Conservation (phyloP, 2,113 vertebrate genomes). For the Lanius ludovicianus region DNA sequence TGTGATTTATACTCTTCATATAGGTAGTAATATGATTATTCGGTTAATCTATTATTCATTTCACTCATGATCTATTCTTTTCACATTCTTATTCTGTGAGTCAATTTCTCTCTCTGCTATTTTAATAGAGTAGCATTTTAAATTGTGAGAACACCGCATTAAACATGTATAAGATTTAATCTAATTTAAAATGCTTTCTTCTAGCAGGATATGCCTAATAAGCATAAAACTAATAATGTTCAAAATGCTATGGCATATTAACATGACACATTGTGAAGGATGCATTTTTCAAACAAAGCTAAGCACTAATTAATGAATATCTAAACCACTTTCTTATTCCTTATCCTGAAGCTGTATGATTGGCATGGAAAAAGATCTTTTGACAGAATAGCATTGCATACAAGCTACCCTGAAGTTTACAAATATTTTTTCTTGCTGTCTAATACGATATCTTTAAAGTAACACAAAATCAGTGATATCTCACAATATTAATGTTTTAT, state of each 20-base stretch:
- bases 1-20: conserved; percentile 73
- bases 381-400: not conserved
- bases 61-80: conserved; percentile 70
- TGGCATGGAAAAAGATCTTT: not conserved
- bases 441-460: not conserved
- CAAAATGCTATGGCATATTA: conserved; percentile 33
- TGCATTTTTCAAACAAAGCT: conserved; percentile 1
- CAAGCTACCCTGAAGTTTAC: not conserved
- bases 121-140: conserved; percentile 78
- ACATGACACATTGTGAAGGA: not conserved
- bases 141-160: conserved; percentile 72
- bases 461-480: not conserved
- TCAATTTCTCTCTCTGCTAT: conserved; percentile 60
- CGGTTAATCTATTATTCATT: conserved; percentile 81
- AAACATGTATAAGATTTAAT: conserved; percentile 82
- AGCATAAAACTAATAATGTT: conserved; percentile 61
- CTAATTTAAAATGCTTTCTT: conserved; percentile 71
- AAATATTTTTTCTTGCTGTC: not conserved
- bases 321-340: not conserved
- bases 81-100: conserved; percentile 51
- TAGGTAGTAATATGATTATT: conserved; percentile 72
- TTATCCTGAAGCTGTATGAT: not conserved
- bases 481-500: not conserved
- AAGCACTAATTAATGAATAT: conserved; percentile 57
- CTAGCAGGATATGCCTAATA: conserved; percentile 56